Percentiles rank a stretch among this genome's conserved stretches.
Conservation (phyloP, 2,888 invertebrate genomes). For the Platycheirus albimanus region DNA sequence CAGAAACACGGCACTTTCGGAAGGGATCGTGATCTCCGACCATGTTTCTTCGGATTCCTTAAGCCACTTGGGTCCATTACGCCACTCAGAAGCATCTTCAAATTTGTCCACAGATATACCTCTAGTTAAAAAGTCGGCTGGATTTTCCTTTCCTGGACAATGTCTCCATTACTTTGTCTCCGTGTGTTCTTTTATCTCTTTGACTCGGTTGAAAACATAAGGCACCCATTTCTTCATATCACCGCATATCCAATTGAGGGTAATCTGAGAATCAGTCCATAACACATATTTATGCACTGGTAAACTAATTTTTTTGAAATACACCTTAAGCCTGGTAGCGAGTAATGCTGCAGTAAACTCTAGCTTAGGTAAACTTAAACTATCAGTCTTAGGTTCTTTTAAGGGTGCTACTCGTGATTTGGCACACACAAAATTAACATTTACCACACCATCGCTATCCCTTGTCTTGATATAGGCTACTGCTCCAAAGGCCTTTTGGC, state of each 20-base stretch:
- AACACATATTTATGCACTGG: neutral
- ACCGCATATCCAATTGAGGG: conserved; percentile 11
- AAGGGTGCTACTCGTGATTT: neutral
- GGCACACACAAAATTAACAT: neutral
- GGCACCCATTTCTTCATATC: conserved; percentile 10
- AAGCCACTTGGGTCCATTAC: conserved; percentile 5
- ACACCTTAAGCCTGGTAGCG: neutral
- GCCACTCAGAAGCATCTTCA: neutral
- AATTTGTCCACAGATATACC: conserved; percentile 10
- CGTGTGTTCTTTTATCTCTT: conserved; percentile 4
- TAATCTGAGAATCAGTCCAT: conserved; percentile 21
- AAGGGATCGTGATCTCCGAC: neutral
- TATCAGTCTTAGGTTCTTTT: neutral
- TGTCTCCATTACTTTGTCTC: conserved; percentile 6
- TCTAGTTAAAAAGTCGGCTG: conserved; percentile 11
- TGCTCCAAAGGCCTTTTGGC: neutral
- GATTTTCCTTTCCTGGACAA: conserved; percentile 19
- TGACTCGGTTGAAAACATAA: conserved; percentile 4
- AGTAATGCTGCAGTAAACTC: neutral
- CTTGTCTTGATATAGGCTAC: neutral
- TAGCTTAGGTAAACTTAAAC: neutral
- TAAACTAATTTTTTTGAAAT: neutral
- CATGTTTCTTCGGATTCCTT: neutral
- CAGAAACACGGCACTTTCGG: neutral
- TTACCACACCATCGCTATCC: neutral